These are phyloP conservation scores for Nematopogon swammerdamellus DNA, from an alignment of 2,888 invertebrate genomes.

Conservation along the genomic window DNA sequence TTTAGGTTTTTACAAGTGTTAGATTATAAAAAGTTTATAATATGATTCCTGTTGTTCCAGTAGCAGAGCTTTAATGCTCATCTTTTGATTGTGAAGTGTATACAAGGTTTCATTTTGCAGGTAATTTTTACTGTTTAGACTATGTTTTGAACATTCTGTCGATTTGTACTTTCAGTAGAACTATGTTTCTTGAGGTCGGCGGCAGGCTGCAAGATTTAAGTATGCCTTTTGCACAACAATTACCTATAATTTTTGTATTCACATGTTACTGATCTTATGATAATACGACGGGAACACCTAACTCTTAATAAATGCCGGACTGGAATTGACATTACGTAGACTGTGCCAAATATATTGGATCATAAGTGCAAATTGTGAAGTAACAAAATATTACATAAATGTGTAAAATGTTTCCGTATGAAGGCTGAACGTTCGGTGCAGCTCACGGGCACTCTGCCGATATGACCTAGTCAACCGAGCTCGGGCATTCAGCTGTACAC, in stretches of 20 bases:
- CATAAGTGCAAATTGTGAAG: not conserved
- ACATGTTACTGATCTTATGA: not conserved
- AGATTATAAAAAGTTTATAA: not conserved
- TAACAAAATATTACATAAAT: conserved; percentile 3
- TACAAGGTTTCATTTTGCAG: not conserved
- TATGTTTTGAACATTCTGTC: not conserved
- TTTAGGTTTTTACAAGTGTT: not conserved
- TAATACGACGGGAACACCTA: not conserved
- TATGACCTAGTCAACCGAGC: conserved; percentile 2
- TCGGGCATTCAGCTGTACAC: conserved; percentile 2
- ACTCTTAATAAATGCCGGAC: not conserved
- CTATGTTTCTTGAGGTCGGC: not conserved
- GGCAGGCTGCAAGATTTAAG: conserved; percentile 1
- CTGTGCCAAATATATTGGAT: not conserved
- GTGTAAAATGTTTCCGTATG: not conserved
- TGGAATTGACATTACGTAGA: not conserved
- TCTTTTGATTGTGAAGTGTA: not conserved
- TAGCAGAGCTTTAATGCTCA: not conserved
- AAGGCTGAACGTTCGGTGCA: conserved; percentile 1
- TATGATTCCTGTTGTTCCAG: not conserved
- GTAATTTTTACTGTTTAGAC: not conserved
- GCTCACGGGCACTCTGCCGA: conserved; percentile 4
- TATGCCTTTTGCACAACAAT: conserved; percentile 1
- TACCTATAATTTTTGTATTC: conserved; percentile 3
- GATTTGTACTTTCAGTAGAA: not conserved